These are phyloP conservation scores for Brachypteracias leptosomus DNA, from an alignment of 2,113 vertebrate species.

Conservation along the genomic window DNA sequence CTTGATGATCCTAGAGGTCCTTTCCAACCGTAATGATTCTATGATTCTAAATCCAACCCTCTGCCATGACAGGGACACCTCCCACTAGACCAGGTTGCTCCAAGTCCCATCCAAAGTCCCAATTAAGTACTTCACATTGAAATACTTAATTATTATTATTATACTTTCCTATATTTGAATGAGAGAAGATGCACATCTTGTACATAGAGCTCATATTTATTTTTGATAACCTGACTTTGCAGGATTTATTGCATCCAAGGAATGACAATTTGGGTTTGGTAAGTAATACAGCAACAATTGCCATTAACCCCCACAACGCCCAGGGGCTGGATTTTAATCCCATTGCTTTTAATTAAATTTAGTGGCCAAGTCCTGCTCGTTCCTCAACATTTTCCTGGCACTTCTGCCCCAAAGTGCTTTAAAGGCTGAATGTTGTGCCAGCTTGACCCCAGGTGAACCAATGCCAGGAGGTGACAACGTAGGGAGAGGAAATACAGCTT, in stretches of 20 bases:
- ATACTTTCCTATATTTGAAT: background rate
- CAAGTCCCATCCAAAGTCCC: no score
- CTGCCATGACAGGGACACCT: no score
- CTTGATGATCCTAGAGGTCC: no score
- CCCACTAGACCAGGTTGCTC: no score
- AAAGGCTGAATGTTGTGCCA: background rate
- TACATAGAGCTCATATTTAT: background rate
- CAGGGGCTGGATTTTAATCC: background rate
- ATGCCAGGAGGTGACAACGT: background rate
- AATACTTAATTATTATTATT: background rate
- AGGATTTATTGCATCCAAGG: background rate
- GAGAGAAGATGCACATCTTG: background rate
- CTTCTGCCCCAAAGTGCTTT: background rate
- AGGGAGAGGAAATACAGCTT: background rate
- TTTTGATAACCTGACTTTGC: background rate
- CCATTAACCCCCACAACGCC: background rate
- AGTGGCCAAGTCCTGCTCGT: background rate
- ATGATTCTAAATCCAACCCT: no score
- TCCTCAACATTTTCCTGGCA: background rate
- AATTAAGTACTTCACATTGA: no score
- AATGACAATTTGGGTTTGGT: background rate
- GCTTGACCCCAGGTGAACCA: background rate
- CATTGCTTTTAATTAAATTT: conserved; percentile 8
- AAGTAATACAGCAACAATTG: background rate
- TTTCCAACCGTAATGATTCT: no score